phyloP scores from a whole-genome alignment of 2,888 invertebrate genomes.

The Eupithecia dodoneata region DNA sequence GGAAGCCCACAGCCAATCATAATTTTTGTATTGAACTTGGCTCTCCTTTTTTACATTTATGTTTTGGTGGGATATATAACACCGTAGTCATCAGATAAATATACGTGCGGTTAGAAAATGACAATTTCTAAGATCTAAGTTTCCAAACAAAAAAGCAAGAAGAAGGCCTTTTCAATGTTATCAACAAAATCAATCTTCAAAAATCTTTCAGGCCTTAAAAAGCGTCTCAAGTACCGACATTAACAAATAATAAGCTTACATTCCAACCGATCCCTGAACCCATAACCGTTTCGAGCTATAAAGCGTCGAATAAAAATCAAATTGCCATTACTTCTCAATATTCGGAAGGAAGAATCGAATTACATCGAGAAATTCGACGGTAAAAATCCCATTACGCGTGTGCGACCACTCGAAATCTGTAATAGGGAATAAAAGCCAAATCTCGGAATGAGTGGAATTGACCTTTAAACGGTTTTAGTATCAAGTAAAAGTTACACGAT shows the following conservation, averaged over 20 bases:
- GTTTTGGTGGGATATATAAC: too few relatives aligned
- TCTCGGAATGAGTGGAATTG: constrained; percentile 39
- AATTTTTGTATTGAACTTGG: too few relatives aligned
- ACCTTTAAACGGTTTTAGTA: constrained; percentile 43
- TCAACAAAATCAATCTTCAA: neutral
- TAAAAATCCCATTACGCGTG: constrained; percentile 25
- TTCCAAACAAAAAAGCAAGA: neutral
- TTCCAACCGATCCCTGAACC: neutral
- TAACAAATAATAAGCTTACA: neutral
- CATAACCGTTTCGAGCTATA: constrained; percentile 7
- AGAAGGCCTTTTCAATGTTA: neutral
- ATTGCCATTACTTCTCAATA: constrained; percentile 16
- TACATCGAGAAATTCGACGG: constrained; percentile 14
- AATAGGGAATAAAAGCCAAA: constrained; percentile 34
- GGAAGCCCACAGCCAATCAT: too few relatives aligned
- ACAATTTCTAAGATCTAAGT: neutral
- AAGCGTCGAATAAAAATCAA: constrained; percentile 8
- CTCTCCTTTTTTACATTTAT: too few relatives aligned
- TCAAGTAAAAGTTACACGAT: neutral
- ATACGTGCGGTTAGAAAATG: neutral
- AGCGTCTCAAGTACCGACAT: neutral
- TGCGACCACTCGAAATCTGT: constrained; percentile 25
- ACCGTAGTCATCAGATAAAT: neutral
- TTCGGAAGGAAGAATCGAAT: constrained; percentile 15
- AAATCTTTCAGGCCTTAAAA: neutral